Conservation (phyloP, 64 coral and sea anemone genomes). For the Stylophora pistillata region DNA sequence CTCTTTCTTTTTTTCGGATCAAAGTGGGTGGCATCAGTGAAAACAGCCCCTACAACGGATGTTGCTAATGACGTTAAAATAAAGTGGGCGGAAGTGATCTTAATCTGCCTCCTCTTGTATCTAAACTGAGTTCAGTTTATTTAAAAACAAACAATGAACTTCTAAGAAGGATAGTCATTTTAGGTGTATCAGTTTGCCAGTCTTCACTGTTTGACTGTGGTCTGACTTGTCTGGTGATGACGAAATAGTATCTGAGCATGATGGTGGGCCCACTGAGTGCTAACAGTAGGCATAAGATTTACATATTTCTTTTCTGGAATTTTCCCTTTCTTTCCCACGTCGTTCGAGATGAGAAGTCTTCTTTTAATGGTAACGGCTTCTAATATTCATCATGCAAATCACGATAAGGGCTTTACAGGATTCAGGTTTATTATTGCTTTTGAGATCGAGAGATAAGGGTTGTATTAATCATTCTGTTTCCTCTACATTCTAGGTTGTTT, state of each 20-base stretch:
- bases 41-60: too few relatives aligned
- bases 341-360: slow-evolving; percentile 16
- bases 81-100: too few relatives aligned
- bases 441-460: neutral
- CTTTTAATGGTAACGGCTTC: slow-evolving; percentile 14
- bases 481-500: neutral
- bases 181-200: neutral
- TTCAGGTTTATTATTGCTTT: slow-evolving; percentile 3
- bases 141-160: slow-evolving; percentile 12
- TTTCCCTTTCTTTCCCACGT: neutral
- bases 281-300: neutral
- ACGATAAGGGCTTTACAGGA: neutral
- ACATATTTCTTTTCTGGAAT: neutral
- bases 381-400: neutral
- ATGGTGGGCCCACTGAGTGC: neutral
- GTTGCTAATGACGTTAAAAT: too few relatives aligned
- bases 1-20: too few relatives aligned
- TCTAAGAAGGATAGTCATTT: neutral
- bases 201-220: neutral
- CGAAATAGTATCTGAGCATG: slow-evolving; percentile 6
- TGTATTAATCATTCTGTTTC: neutral
- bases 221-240: neutral
- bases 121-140: neutral
- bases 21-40: too few relatives aligned
- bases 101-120: neutral